Conservation (phyloP, 2,888 invertebrate species). For the Agonopterix alstromeriana region DNA sequence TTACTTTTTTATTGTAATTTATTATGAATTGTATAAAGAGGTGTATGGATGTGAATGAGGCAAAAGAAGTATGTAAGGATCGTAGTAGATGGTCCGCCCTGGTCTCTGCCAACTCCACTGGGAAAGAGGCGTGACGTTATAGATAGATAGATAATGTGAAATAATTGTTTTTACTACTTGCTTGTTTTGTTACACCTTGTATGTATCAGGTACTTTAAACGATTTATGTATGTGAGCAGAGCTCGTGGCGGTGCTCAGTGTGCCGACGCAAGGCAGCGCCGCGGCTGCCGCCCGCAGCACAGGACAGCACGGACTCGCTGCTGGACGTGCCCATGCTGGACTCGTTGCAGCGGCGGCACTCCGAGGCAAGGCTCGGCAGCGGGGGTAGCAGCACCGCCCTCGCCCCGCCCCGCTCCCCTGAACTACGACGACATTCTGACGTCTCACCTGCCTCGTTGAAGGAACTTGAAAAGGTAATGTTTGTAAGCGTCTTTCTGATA, state of each 20-base stretch:
- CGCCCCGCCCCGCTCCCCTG: constrained; percentile 90
- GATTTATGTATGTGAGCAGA: constrained; percentile 47
- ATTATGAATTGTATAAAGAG: no score
- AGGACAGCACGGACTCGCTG: constrained; percentile 90
- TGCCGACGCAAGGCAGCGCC: constrained; percentile 90
- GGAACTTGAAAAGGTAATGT: constrained; percentile 90
- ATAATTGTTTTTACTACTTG: no score
- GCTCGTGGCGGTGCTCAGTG: constrained; percentile 92
- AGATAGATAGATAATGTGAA: no score
- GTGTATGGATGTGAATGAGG: no score
- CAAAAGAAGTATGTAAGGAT: no score
- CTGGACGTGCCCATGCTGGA: constrained; percentile 88
- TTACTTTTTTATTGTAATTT: no score
- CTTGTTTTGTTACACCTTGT: no score
- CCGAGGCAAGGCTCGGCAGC: constrained; percentile 79
- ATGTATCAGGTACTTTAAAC: no score
- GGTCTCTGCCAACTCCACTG: no score
- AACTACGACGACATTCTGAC: constrained; percentile 88
- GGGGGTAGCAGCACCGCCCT: constrained; percentile 77
- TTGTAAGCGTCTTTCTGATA: neutral
- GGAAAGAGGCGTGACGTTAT: no score
- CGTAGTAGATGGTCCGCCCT: no score
- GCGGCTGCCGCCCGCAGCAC: constrained; percentile 82
- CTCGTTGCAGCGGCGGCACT: constrained; percentile 87
- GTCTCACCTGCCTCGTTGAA: constrained; percentile 92